phyloP scores from a whole-genome alignment of 2,113 vertebrate genomes.

The Forbesichthys papilliferus region DNA sequence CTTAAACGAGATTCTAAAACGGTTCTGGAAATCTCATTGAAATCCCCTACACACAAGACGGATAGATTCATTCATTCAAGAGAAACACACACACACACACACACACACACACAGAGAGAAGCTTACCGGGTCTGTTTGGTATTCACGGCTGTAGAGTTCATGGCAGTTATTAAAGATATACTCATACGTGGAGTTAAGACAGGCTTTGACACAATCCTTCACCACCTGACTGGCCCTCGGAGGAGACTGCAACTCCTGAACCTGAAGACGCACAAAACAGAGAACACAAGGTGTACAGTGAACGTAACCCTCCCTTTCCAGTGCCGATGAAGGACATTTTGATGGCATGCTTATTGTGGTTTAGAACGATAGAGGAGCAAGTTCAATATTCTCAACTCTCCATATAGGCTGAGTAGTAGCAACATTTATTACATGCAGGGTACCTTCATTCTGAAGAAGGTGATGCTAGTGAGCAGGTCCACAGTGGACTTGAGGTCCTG shows the following conservation, averaged over 20 bases:
- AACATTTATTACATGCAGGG: not conserved
- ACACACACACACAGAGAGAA: constrained; percentile 16
- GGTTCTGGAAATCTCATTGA: too few species aligned
- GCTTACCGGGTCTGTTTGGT: constrained; percentile 59
- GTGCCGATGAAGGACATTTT: too few species aligned
- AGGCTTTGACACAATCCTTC: constrained; percentile 68
- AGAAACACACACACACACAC: constrained; percentile 7
- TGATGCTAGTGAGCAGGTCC: constrained; percentile 97
- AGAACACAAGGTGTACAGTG: not conserved
- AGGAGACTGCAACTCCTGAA: constrained; percentile 95
- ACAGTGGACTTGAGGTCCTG: constrained; percentile 98
- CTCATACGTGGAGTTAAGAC: too few species aligned
- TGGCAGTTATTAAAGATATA: too few species aligned
- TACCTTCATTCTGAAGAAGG: constrained; percentile 99
- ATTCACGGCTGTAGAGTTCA: too few species aligned
- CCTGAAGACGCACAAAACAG: constrained; percentile 72
- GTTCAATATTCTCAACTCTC: too few species aligned
- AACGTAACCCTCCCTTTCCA: not conserved
- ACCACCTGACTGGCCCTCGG: constrained; percentile 95
- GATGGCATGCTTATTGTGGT: too few species aligned
- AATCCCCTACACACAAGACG: too few species aligned
- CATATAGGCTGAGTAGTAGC: too few species aligned
- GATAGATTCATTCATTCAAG: constrained; percentile 62
- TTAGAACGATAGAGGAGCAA: not conserved
- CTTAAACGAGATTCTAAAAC: too few species aligned